Evolutionary conservation across 1,140 invertebrate species (phyloP), one percentile per base, ranked within the genome.

Genomic region (Lutraria rhynchaena): DNA sequence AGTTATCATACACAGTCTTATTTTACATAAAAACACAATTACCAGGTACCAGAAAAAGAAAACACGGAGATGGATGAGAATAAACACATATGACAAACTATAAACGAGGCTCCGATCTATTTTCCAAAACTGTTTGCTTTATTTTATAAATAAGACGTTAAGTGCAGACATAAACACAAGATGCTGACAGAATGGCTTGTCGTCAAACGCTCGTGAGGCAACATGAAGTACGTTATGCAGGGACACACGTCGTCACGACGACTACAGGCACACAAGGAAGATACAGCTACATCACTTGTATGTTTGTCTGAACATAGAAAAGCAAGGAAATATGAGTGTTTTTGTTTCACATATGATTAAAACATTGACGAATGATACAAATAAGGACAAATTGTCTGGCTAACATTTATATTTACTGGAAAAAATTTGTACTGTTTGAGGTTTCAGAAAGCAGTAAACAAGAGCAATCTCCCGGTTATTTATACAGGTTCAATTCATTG

Each of bases 291-390:
- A 75, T 60, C 53, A 51, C 73, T 49, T 49, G 73, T 51, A 55
- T 75, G 44, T 61, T 49, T 13, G 60, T 75, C 73, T 75, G 73
- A 75, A 75, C 73, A 75, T 75, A 75, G 73, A 75, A 75, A 75
- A 75, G 73, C 73, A 75, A 75, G 73, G 73, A 60, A 60, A 57
- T 60, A 57, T 75, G 57, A 60, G 55, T 60, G 60, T 35, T 9
- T n/a, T 13, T 29, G 55, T 58, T 24, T 24, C 22, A 15, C n/a
- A n/a, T n/a, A n/a, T n/a, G n/a, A n/a, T n/a, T n/a, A n/a, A n/a
- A n/a, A n/a, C n/a, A n/a, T n/a, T 1, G n/a, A 33, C 35, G 17
- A 35, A 19, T 31, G n/a, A 17, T 33, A 3, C 22, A 33, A 17
- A 63, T 63, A n/a, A 33, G 35, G 11, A 63, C n/a, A 35, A 1